Evolutionary conservation across 1,140 invertebrate genomes (phyloP), one percentile per base, ranked within the genome.

Genomic region (Diorhabda elongata): DNA sequence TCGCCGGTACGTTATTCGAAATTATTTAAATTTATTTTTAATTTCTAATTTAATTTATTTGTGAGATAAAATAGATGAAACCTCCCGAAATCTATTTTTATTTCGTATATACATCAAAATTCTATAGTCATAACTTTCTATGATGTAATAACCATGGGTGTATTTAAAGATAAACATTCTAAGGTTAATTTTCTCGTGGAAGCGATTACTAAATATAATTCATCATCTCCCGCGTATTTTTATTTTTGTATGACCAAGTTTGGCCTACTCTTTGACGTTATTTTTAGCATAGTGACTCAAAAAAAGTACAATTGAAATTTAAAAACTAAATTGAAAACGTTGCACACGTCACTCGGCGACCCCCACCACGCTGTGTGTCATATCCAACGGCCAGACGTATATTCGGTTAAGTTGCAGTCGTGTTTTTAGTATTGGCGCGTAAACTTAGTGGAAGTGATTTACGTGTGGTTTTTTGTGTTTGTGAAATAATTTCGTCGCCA

Each of bases 401-500:
- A 3, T 52, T 52, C 8, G 45, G 45, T 52, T 52, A 9, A 9
- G 5, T 52, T 52, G 47, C 47, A 52, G 47, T 52, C 47, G 47
- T 3, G 6, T 52, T 52, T 52, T 52, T 6, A 3, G 47, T 8
- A 52, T n/a, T n/a, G 6, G n/a, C 2, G 47, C 6, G 47, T 52
- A n/a, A n/a, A 4, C 47, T 8, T 4, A 52, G 47, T 52, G 47
- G n/a, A 8, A 52, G 47, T 52, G 47, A 2, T 52, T 2, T 6
- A 8, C 3, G n/a, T 61, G 5, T 41, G 26, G 1, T 0, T 4
- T 9, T 43, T 43, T 42, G 42, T 42, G 42, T 42, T 42, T 61
- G 42, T 52, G 4, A 62, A 62, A 3, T 8, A 44, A 44, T 62
- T 62, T 62, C 3, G 44, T n/a, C 44, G 61, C 61, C 61, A 62